Percentiles rank a stretch among this genome's conserved stretches.
phyloP scores from a whole-genome alignment of 2,888 invertebrate genomes.

The Gibbula magus region DNA sequence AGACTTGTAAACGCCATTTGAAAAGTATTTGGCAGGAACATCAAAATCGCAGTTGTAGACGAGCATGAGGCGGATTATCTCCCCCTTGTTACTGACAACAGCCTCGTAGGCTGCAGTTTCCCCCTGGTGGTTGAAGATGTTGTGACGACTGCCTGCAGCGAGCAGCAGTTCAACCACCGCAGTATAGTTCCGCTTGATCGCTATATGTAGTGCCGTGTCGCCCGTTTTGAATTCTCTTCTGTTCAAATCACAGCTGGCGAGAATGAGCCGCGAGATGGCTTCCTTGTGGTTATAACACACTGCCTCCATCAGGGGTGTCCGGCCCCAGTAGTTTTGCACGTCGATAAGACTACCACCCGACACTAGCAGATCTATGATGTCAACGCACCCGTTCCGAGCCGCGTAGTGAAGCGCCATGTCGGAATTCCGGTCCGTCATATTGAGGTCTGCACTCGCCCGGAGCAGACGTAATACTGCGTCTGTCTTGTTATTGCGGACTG shows the following conservation, averaged over 20 bases:
- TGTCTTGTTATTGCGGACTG: constrained; percentile 74
- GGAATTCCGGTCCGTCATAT: constrained; percentile 73
- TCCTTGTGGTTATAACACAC: constrained; percentile 74
- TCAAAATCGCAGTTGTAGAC: constrained; percentile 73
- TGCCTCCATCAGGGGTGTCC: constrained; percentile 74
- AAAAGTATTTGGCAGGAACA: constrained; percentile 71
- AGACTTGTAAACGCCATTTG: constrained; percentile 70
- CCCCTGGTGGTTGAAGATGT: constrained; percentile 74
- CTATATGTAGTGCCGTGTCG: constrained; percentile 74
- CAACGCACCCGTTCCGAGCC: constrained; percentile 72
- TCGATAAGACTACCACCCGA: constrained; percentile 71
- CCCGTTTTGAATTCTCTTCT: constrained; percentile 73
- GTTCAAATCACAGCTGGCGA: constrained; percentile 71
- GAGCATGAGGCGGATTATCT: constrained; percentile 71
- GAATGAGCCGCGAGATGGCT: constrained; percentile 68
- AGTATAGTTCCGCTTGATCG: constrained; percentile 73
- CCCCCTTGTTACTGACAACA: constrained; percentile 72
- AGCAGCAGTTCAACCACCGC: constrained; percentile 71
- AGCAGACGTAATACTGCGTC: constrained; percentile 71
- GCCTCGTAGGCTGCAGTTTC: constrained; percentile 73
- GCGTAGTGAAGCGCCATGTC: constrained; percentile 75
- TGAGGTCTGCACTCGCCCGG: constrained; percentile 68
- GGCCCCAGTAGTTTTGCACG: constrained; percentile 74
- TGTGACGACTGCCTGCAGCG: constrained; percentile 69
- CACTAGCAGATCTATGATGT: constrained; percentile 70